phyloP scores from a whole-genome alignment of 2,797 vertebrate species.

The Phalanger gymnotis region DNA sequence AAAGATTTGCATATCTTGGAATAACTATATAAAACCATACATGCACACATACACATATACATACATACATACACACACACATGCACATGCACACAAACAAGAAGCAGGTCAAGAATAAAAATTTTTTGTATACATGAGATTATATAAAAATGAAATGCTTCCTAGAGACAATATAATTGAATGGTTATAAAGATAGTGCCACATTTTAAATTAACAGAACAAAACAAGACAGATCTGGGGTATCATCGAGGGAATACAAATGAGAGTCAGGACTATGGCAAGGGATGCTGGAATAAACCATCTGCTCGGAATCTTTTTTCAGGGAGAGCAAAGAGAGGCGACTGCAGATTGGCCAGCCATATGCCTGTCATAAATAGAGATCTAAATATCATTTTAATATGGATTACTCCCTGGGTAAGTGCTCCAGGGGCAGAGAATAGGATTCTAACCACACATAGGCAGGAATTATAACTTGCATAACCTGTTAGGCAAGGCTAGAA shows the following conservation, averaged over 20 bases:
- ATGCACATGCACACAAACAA: neutral
- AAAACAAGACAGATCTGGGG: neutral
- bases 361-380: neutral
- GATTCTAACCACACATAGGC: neutral
- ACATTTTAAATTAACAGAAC: conserved; percentile 40
- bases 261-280: neutral
- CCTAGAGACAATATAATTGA: conserved; percentile 14
- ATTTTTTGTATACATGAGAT: neutral
- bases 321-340: neutral
- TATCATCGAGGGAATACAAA: neutral
- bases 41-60: neutral
- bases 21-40: neutral
- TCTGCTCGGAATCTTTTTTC: neutral
- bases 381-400: conserved; percentile 8
- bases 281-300: neutral
- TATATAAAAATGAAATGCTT: conserved; percentile 14
- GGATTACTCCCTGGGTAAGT: neutral
- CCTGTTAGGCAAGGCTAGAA: neutral
- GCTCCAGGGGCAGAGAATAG: neutral
- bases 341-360: neutral
- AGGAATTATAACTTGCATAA: neutral
- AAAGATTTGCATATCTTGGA: neutral
- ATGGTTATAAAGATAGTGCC: neutral
- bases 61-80: neutral
- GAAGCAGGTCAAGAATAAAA: neutral